Percentiles rank a stretch among this genome's conserved stretches.
phyloP scores from a whole-genome alignment of 2,113 vertebrate species.

The Gobiocypris rarus region DNA sequence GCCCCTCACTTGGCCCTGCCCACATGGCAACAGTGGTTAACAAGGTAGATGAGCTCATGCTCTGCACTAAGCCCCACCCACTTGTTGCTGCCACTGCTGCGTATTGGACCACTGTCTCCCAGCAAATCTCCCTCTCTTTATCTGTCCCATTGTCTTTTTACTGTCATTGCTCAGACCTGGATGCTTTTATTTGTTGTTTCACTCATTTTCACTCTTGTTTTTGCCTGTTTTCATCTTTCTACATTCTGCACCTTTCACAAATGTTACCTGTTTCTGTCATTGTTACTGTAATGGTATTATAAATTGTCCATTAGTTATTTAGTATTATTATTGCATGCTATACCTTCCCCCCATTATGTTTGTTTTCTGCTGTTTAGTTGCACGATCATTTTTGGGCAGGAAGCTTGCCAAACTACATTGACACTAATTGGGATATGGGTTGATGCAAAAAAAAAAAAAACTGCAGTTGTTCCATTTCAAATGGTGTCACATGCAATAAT shows the following conservation, averaged over 20 bases:
- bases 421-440: not conserved
- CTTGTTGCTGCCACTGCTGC: constrained; percentile 74
- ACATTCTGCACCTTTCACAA: not conserved
- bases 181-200: constrained; percentile 31
- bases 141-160: constrained; percentile 23
- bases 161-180: constrained; percentile 29
- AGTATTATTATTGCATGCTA: not conserved
- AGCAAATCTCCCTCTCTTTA: constrained; percentile 49
- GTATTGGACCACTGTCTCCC: constrained; percentile 65
- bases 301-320: not conserved
- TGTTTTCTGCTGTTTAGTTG: not conserved
- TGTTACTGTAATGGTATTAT: not conserved
- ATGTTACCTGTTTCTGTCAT: not conserved
- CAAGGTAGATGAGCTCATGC: constrained; percentile 81
- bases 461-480: not conserved
- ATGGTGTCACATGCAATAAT: not conserved
- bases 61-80: constrained; percentile 73
- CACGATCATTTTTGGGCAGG: not conserved
- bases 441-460: not conserved
- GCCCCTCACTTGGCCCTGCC: constrained; percentile 77
- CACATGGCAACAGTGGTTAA: constrained; percentile 81
- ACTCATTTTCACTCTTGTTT: not conserved
- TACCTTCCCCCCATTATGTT: not conserved
- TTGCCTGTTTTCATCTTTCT: constrained; percentile 29
- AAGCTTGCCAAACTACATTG: not conserved